Evolutionary conservation across 1,140 invertebrate genomes (phyloP), one percentile per base, ranked within the genome.

Genomic region (Propsilocerus akamusi): DNA sequence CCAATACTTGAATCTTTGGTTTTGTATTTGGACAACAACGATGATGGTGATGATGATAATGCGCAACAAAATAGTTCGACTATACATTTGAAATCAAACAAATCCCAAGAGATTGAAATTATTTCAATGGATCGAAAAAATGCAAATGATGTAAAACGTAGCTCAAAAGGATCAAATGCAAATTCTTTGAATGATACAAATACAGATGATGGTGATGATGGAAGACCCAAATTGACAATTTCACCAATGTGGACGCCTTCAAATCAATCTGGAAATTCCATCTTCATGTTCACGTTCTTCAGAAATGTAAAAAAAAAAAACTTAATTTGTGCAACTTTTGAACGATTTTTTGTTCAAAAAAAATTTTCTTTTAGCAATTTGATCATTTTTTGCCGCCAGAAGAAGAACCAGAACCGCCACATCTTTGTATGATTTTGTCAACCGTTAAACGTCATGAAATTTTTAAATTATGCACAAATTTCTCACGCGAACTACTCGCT

Each of bases 371-470:
- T 5, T 54, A 71, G 68, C 65, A 67, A 56, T 71, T 76, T 0
- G 57, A 61, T 1, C 60, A 66, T 3, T 67, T 74, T 48, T 60
- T 74, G 20, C 65, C 74, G 34, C 70, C 74, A 0, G 71, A 74
- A 26, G 57, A 67, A 0, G 59, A 66, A 22, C 67, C 70, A 4
- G 63, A 70, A 10, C 71, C 75, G 0, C 73, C 75, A 2, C 75
- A 77, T 57, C 56, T 78, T 2, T 68, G 72, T 1, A 63, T 78
- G 55, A 63, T 73, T 14, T 77, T 72, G 55, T 76, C 77, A 52
- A 72, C 74, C 12, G 77, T 75, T 61, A 77, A 78, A 61, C 70
- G 72, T 14, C 68, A 68, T 49, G 75, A 77, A 30, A 65, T 77
- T 7, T 63, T 76, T 20, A 60, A 68, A 25, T 53, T 72, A 1